Evolutionary conservation across 2,888 invertebrate species (phyloP), one percentile per base, ranked within the genome.

Genomic region (Mechanitis messenoides): DNA sequence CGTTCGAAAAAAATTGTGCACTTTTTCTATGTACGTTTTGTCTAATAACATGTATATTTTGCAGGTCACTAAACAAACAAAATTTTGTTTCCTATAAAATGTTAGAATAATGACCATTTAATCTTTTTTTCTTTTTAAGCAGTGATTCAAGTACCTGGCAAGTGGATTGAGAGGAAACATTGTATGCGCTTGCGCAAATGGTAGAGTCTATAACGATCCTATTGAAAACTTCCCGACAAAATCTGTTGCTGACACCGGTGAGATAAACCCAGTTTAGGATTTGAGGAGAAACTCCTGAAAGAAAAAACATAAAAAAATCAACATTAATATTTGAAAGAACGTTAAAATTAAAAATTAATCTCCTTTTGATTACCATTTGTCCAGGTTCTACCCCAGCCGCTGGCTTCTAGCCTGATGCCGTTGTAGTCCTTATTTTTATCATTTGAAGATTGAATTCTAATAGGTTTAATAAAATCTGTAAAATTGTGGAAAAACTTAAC

Each of bases 331-430:
- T 46, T 9, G 9, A 46, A 46, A 7, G 3, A n/a, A 9, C 31
- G 54, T 33, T 12, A 33, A 28, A 38, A 20, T 4, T 47, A 50
- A 12, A n/a, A 54, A 33, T 55, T 33, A 20, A 50, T 64, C n/a
- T n/a, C n/a, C n/a, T n/a, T n/a, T 58, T 63, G 38, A 64, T 58
- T 64, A 80, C 80, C 77, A 1, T 53, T 53, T 47, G 81, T 82
- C 84, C 83, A 84, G 5, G 78, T 81, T 31, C 74, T 74, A 7
- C 87, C 87, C 85, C 85, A 87, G 0, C 87, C 87, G 50, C 80
- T 81, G 58, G 85, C 83, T 2, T 72, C 71, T 56, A 85, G 72
- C 50, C 62, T 59, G 3, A 71, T 63, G 0, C 71, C 74, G 1
- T 64, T 65, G 70, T 85, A 87, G 72, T 85, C 73, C 35, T 71